phyloP scores from a whole-genome alignment of 2,888 invertebrate genomes.

The Aphodius sticticus region DNA sequence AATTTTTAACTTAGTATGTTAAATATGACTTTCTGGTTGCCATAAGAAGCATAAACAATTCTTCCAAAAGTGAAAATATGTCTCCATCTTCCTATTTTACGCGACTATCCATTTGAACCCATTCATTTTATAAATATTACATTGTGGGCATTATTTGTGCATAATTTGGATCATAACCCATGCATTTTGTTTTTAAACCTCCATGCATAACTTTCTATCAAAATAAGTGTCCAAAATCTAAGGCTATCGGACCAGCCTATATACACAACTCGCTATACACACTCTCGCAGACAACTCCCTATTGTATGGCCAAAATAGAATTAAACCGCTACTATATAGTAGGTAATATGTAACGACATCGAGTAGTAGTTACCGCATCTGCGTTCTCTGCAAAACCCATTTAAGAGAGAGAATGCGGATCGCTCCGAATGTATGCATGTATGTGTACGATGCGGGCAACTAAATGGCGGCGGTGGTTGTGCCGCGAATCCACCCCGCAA shows the following conservation, averaged over 20 bases:
- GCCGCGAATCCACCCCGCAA: constrained; percentile 55
- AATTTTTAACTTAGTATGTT: too few relatives aligned
- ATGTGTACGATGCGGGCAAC: not conserved
- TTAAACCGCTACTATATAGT: constrained; percentile 44
- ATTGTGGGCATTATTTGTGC: too few relatives aligned
- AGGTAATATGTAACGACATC: constrained; percentile 49
- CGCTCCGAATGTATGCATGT: constrained; percentile 27
- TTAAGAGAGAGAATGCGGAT: constrained; percentile 43
- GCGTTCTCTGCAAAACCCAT: constrained; percentile 48
- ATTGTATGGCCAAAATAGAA: constrained; percentile 44
- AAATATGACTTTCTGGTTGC: too few relatives aligned
- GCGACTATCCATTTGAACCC: too few relatives aligned
- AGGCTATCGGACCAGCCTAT: not conserved
- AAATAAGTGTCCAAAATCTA: too few relatives aligned
- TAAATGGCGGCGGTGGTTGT: not conserved
- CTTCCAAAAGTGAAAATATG: too few relatives aligned
- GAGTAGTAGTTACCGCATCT: constrained; percentile 54
- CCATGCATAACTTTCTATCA: too few relatives aligned
- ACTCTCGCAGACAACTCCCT: not conserved
- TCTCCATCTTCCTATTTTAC: too few relatives aligned
- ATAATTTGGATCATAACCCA: too few relatives aligned
- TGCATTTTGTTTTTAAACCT: too few relatives aligned
- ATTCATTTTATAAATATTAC: too few relatives aligned
- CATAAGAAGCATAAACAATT: too few relatives aligned
- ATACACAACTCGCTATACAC: not conserved